Conservation (phyloP, 1,140 invertebrate species). For the Drosophila ironensis region DNA sequence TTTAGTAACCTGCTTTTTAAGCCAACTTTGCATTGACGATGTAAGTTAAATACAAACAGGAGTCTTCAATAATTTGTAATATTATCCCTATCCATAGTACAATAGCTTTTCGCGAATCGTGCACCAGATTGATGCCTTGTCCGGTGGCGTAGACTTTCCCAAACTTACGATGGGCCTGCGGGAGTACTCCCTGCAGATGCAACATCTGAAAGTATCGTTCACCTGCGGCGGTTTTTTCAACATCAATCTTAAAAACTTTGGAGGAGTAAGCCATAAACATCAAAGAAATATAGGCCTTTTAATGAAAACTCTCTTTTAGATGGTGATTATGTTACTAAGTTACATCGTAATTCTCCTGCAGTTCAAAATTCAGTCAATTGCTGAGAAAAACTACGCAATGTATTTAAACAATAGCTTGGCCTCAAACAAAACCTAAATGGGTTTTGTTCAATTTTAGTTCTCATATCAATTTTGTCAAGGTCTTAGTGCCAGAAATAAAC, state of each 20-base stretch:
- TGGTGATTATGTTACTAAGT: slow-evolving; percentile 45
- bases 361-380: slow-evolving; percentile 52
- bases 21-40: slow-evolving; percentile 41
- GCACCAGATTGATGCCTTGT: slow-evolving; percentile 31
- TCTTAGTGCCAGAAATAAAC: too few relatives aligned
- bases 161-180: slow-evolving; percentile 37
- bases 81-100: slow-evolving; percentile 30
- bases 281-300: too few relatives aligned
- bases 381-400: not conserved
- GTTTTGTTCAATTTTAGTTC: too few relatives aligned
- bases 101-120: slow-evolving; percentile 44
- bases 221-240: slow-evolving; percentile 69
- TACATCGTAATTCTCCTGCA: slow-evolving; percentile 58
- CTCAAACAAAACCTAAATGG: not conserved
- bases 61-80: not conserved
- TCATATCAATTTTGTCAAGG: too few relatives aligned
- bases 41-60: slow-evolving; percentile 6
- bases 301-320: slow-evolving; percentile 7
- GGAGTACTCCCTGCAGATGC: slow-evolving; percentile 64
- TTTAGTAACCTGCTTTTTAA: slow-evolving; percentile 42
- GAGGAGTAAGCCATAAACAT: slow-evolving; percentile 25
- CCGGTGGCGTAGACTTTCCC: not conserved
- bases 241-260: slow-evolving; percentile 61
- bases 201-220: slow-evolving; percentile 62
- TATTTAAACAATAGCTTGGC: not conserved